Evolutionary conservation across 2,113 vertebrate species (phyloP).

Genomic region (Tupaia tana): DNA sequence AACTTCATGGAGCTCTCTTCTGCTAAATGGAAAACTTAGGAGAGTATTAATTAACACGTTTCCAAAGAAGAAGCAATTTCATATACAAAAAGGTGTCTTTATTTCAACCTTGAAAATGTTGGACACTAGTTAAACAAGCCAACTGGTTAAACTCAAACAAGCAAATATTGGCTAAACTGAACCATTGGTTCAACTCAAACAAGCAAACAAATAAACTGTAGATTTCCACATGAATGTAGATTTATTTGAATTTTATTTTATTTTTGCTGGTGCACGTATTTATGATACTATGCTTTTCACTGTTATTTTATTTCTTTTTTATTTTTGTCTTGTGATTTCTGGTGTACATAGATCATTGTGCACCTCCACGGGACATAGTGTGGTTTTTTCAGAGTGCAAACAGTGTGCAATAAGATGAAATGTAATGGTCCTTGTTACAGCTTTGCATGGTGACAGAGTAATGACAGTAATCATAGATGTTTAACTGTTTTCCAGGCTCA

Average conservation of each 20-base stretch:
- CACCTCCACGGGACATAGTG: too few species aligned
- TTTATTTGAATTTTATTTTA: constrained; percentile 55
- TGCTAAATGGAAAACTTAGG: constrained; percentile 46
- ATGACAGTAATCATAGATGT: neutral
- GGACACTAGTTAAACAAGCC: neutral
- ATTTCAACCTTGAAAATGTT: neutral
- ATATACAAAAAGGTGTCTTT: constrained; percentile 7
- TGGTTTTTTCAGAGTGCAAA: too few species aligned
- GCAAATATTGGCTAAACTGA: neutral
- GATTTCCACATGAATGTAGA: neutral
- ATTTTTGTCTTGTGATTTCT: too few species aligned
- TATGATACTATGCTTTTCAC: too few species aligned
- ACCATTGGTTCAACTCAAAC: neutral
- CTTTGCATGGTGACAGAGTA: neutral
- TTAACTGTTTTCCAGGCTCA: constrained; percentile 3
- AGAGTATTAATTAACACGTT: constrained; percentile 44
- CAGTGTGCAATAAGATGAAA: constrained; percentile 3
- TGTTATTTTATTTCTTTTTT: too few species aligned
- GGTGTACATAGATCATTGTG: too few species aligned
- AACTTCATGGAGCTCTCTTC: constrained; percentile 31
- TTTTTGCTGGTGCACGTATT: too few species aligned
- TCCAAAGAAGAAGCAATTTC: constrained; percentile 46
- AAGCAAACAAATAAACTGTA: neutral
- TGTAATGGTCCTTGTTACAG: neutral
- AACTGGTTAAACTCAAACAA: constrained; percentile 28